Evolutionary conservation across 2,888 invertebrate genomes (phyloP), one percentile per base, ranked within the genome.

Genomic region (Andrena minutula): DNA sequence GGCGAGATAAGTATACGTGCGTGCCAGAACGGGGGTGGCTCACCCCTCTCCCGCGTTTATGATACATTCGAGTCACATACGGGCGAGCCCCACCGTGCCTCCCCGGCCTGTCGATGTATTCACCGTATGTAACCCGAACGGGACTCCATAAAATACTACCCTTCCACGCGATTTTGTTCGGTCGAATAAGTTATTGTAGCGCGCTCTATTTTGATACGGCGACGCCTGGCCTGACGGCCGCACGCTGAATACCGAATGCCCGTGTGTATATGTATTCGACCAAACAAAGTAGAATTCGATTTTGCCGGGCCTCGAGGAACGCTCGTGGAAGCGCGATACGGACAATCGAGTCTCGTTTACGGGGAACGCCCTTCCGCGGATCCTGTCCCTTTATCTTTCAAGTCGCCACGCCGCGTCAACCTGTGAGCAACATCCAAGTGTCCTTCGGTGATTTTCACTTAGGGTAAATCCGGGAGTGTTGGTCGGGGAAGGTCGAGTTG

Each of bases 171-270:
- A 92, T 93, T 93, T 93, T 92, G 91, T 91, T 91, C 92, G 90
- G 88, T 83, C 92, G 93, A 93, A 93, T 93, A 93, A 93, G 91
- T 93, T 93, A 93, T 93, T 93, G 93, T 93, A 91, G 91, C 90
- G 84, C 89, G 91, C 88, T 92, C 93, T 92, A 93, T 93, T 93
- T 93, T 93, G 93, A 93, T 93, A 93, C 90, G 90, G 79, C 86
- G 82, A 82, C 79, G 85, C 83, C 79, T 53, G 81, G 82, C 74
- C 85, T 78, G 70, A 64, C 81, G 79, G 83, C 88, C 87, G 84
- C 88, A 89, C 88, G 76, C 89, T 89, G 92, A 92, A 92, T 92
- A 91, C 92, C 89, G 88, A 92, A 92, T 92, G 88, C 88, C 87
- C 84, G 74, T 32, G 30, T 66, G 30, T 20, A 66, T 87, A 88